Conservation (phyloP, 64 coral and sea anemone genomes). For the Stichodactyla helianthus region DNA sequence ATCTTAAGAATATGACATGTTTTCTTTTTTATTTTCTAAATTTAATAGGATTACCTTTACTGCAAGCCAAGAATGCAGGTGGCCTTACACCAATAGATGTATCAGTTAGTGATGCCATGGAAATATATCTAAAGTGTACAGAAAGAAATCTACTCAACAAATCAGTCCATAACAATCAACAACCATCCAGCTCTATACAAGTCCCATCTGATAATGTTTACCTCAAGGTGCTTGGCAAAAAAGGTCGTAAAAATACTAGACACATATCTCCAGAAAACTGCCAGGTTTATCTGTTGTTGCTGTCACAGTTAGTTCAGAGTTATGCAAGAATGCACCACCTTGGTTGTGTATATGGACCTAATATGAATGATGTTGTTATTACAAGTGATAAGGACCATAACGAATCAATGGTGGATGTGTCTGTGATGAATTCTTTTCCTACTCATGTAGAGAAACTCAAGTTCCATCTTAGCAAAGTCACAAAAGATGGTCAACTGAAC, state of each 20-base stretch:
- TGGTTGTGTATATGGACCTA: background rate
- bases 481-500: background rate
- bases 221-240: background rate
- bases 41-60: conserved; percentile 26
- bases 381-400: background rate
- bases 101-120: conserved; percentile 1
- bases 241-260: background rate
- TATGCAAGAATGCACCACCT: conserved; percentile 4
- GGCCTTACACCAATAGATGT: conserved; percentile 41
- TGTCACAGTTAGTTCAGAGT: conserved; percentile 47
- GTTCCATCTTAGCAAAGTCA: background rate
- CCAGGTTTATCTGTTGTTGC: conserved; percentile 32
- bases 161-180: background rate
- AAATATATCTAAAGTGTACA: conserved; percentile 18
- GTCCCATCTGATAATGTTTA: background rate
- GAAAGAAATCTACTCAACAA: conserved; percentile 3
- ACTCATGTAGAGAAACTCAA: conserved; percentile 4
- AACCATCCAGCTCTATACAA: background rate
- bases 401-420: background rate
- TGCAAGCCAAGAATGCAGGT: conserved; percentile 36
- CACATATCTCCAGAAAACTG: conserved; percentile 20
- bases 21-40: background rate
- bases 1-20: background rate
- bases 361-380: background rate
- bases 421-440: background rate